These are phyloP conservation scores for Monopterus albus DNA, from an alignment of 2,113 vertebrate species.

Conservation along the genomic window DNA sequence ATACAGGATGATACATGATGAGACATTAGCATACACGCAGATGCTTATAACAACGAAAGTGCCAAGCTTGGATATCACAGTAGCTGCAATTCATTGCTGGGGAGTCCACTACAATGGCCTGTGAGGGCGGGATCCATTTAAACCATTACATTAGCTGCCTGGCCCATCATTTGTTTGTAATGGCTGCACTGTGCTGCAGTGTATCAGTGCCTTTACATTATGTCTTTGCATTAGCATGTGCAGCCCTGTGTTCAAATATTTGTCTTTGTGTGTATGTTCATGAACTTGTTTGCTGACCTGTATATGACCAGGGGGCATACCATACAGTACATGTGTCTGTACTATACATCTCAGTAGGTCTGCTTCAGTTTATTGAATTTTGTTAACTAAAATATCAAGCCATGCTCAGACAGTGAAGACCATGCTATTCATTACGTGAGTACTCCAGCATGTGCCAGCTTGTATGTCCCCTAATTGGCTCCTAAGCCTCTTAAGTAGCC, in stretches of 20 bases:
- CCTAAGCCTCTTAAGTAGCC: slow-evolving; percentile 80
- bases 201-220: slow-evolving; percentile 31
- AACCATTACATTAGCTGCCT: slow-evolving; percentile 49
- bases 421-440: slow-evolving; percentile 70
- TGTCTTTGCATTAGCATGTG: slow-evolving; percentile 30
- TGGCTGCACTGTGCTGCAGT: slow-evolving; percentile 32
- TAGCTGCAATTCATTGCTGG: slow-evolving; percentile 70
- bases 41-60: slow-evolving; percentile 74
- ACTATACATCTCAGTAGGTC: slow-evolving; percentile 19
- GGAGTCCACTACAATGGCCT: slow-evolving; percentile 60
- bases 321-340: not conserved
- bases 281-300: slow-evolving; percentile 63
- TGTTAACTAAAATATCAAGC: slow-evolving; percentile 47
- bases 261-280: slow-evolving; percentile 35
- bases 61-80: slow-evolving; percentile 68
- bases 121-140: slow-evolving; percentile 51
- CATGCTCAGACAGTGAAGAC: slow-evolving; percentile 52
- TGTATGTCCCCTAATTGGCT: slow-evolving; percentile 74
- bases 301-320: not conserved
- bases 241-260: slow-evolving; percentile 32
- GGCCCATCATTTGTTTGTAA: slow-evolving; percentile 68
- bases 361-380: slow-evolving; percentile 49
- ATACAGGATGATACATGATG: slow-evolving; percentile 61
- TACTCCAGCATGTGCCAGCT: slow-evolving; percentile 60
- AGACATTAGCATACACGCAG: slow-evolving; percentile 68